These are phyloP conservation scores for Leptodactylus fallax DNA, from an alignment of 2,797 vertebrate genomes.

Conservation along the genomic window DNA sequence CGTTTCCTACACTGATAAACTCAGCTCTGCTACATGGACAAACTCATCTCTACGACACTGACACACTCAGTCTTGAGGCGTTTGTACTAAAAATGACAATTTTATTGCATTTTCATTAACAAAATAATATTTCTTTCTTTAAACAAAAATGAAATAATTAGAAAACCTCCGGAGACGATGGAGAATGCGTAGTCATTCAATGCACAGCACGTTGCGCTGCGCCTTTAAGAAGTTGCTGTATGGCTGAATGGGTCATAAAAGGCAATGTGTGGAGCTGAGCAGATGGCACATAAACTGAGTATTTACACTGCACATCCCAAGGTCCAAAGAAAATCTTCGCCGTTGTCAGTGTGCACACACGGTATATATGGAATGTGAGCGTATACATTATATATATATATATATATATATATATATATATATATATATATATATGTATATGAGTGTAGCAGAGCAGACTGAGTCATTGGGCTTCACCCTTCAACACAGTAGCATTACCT, in stretches of 20 bases:
- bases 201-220: not conserved
- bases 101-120: not conserved
- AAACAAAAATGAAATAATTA: constrained; percentile 11
- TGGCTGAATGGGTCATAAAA: constrained; percentile 29
- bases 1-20: no score
- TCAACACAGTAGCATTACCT: not conserved
- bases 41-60: not conserved
- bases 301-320: constrained; percentile 9
- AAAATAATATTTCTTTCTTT: constrained; percentile 39
- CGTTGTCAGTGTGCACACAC: not conserved
- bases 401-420: no score
- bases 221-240: constrained; percentile 11
- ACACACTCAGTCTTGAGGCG: not conserved
- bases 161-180: not conserved
- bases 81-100: not conserved
- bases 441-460: not conserved
- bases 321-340: not conserved
- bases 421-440: no score
- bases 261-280: not conserved
- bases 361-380: not conserved
- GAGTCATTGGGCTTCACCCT: not conserved
- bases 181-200: not conserved
- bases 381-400: no score
- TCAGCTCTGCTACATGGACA: not conserved
- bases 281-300: constrained; percentile 33